Percentiles rank a stretch among this genome's conserved stretches.
phyloP scores from a whole-genome alignment of 2,113 vertebrate genomes.

The Prochilodus magdalenae region DNA sequence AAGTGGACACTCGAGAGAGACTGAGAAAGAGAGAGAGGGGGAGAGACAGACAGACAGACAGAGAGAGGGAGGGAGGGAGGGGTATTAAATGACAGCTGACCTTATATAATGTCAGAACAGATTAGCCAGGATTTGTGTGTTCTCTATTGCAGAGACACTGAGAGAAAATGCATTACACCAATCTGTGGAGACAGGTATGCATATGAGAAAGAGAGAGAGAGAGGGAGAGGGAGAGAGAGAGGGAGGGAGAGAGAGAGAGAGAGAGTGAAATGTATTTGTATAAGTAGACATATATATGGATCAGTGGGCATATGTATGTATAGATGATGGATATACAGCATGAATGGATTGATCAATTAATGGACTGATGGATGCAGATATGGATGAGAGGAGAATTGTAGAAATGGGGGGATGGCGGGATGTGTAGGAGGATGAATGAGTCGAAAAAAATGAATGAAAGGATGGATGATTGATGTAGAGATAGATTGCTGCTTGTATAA shows the following conservation, averaged over 20 bases:
- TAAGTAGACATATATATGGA: too few species aligned
- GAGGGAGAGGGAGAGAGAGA: neutral
- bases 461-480: too few species aligned
- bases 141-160: neutral
- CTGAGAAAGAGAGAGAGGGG: too few species aligned
- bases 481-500: too few species aligned
- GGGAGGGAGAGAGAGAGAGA: neutral
- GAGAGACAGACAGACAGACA: neutral
- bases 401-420: too few species aligned
- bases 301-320: too few species aligned
- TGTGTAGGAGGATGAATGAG: too few species aligned
- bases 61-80: neutral
- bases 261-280: too few species aligned
- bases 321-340: too few species aligned
- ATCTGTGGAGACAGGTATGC: neutral
- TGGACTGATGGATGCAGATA: neutral
- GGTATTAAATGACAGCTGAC: neutral
- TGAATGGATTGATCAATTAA: neutral
- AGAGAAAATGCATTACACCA: neutral
- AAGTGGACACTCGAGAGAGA: too few species aligned
- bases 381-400: too few species aligned
- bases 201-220: neutral
- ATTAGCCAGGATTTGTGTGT: neutral
- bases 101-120: conserved; percentile 1
- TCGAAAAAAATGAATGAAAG: too few species aligned